A percentile compares a stretch with the other conserved stretches of the same genome.
These are phyloP conservation scores for Alectura lathami DNA, from an alignment of 2,113 vertebrate genomes.

Conservation along the genomic window DNA sequence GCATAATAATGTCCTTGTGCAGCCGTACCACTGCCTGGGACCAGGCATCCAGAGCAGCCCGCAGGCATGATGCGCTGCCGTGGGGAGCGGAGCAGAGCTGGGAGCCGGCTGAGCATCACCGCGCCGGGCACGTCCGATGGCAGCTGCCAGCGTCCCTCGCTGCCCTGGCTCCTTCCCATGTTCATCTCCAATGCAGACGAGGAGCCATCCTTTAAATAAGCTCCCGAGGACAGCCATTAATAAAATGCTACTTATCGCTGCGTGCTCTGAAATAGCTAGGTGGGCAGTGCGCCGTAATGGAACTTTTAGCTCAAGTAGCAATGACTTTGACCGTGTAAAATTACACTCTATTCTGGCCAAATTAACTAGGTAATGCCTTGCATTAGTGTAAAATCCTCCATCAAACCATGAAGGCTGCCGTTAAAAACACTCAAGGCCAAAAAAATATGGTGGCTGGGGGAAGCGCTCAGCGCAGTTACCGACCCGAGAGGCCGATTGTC, in stretches of 20 bases:
- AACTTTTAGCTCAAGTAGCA: constrained; percentile 67
- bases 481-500: not conserved
- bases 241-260: not conserved
- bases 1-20: accelerated
- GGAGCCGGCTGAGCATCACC: not conserved
- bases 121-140: not conserved
- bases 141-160: accelerated
- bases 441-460: not conserved
- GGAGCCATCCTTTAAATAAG: not conserved
- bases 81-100: no score
- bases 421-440: constrained; percentile 69
- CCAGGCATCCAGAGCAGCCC: not conserved
- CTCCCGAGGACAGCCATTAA: not conserved
- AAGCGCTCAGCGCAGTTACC: accelerated
- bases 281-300: constrained; percentile 8
- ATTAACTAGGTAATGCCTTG: constrained; percentile 79
- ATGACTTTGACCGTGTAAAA: constrained; percentile 73
- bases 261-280: not conserved
- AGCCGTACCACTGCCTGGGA: accelerated
- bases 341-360: constrained; percentile 76
- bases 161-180: not conserved
- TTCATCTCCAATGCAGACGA: not conserved
- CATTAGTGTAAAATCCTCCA: constrained; percentile 80
- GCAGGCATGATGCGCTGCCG: accelerated
- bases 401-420: constrained; percentile 77